Evolutionary conservation across 2,797 vertebrate genomes (phyloP), one percentile per base, ranked within the genome.

Genomic region (Odontamblyopus lacepedii): DNA sequence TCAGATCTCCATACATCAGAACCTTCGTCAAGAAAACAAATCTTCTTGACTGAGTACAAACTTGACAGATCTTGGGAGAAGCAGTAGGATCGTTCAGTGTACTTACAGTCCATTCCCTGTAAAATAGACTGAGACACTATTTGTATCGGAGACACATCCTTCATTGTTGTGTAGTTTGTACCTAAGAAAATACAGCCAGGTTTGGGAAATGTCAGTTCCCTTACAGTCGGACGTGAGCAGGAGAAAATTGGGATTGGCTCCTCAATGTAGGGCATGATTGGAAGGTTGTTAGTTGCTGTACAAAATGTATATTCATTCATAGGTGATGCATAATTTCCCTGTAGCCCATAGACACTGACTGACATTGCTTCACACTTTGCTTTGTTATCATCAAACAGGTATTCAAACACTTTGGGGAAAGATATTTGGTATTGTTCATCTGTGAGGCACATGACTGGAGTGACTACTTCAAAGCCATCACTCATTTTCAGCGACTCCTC

Each of bases 191-290:
- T 86, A 1, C 93, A 91, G 0, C 94, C 92, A 57, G 88, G 89
- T 81, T 95, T 93, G 0, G 95, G 93, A 80, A 96, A 92, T 2
- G 94, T 93, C 85, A 97, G 80, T 0, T 94, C 93, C 86, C 84
- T 86, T 26, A 88, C 56, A 1, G 85, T 74, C 2, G 88, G 89
- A 56, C 12, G 82, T n/a, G 88, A 92, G 63, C 83, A 93, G n/a
- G 92, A 91, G 77, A 94, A 94, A 63, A 95, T 92, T 0, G 93
- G 92, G 72, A 94, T 84, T 44, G 83, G 84, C 38, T 75, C 73
- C 5, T 84, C 18, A 0, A 8, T 65, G 38, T 50, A 69, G 63
- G 82, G 70, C 73, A 78, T 81, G 68, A 83, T 62, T 50, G 80
- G 72, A 38, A 74, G 77, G 23, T 85, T 82, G 63, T 88, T 68